Conservation (phyloP, 2,888 invertebrate species). For the Aricia artaxerxes region DNA sequence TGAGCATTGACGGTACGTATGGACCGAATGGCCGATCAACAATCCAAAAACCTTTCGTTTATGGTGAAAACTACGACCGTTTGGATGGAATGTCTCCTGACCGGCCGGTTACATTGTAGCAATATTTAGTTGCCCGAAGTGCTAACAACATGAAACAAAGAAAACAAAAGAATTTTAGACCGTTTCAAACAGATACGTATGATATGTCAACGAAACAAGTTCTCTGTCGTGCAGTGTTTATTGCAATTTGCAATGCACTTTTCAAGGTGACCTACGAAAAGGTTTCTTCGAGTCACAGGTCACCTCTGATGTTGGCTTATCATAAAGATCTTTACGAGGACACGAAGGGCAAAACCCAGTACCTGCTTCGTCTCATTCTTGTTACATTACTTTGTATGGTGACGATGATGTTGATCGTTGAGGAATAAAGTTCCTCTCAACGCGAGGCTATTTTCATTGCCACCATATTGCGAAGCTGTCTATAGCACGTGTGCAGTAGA, state of each 20-base stretch:
- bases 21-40: too few species aligned
- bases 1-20: too few species aligned
- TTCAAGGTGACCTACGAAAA: conserved; percentile 9
- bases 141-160: not conserved
- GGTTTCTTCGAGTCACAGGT: not conserved
- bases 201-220: not conserved
- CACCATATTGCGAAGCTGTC: not conserved
- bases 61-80: too few species aligned
- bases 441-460: not conserved
- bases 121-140: too few species aligned
- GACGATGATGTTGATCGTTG: too few species aligned
- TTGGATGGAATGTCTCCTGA: not conserved
- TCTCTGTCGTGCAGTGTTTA: not conserved
- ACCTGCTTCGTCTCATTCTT: not conserved
- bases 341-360: not conserved
- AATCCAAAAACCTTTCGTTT: too few species aligned
- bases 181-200: not conserved
- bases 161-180: not conserved
- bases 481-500: too few species aligned
- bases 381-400: not conserved
- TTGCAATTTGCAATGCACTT: conserved; percentile 17
- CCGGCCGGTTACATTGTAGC: too few species aligned
- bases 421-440: too few species aligned
- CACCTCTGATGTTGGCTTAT: not conserved
- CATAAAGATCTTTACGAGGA: not conserved